Base-by-base conservation (phyloP, 2,888 invertebrate genomes). In the Thereva nobilitata region DNA sequence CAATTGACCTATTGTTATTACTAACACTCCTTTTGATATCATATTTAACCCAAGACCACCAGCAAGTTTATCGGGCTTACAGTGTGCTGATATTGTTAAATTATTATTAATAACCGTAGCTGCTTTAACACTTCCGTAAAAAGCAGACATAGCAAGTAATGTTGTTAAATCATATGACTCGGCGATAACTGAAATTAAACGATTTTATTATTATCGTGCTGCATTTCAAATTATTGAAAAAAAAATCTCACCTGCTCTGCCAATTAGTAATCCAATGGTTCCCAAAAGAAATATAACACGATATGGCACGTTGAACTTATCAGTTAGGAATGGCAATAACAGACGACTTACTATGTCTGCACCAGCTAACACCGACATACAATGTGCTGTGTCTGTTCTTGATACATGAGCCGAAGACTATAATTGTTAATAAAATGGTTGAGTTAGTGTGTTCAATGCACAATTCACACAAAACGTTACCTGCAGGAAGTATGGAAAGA, bases 101-200 rank as follows among this genome's bases (percentile, higher is more conserved):
- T 89, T 89, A 74, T 89, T 87, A 70, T 88, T 87, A 1, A 90
- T 86, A n/a, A 91, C 86, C 0, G 89, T 86, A 73, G 88, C 86
- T 57, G 91, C 89, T 71, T 91, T 85, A 35, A 88, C 84, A 73
- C 88, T 86, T n/a, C 90, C 90, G 72, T 86, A 87, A 0, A 90
- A 76, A 7, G 84, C 80, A 1, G 88, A 85, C 77, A 86, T 82
- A 0, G 79, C 71, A 4, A 88, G 79, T 42, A 90, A 76, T 5
- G 82, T 78, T 0, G 75, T 76, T 41, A 86, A 79, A 38, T 84
- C 81, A 0, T 83, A 83, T 73, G 87, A 87, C 72, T 85, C 84
- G 0, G 87, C 88, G 72, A 90, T 74, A 56, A 86, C 88, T 85
- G 56, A 5, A 71, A 67, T 23, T 35, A 10, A 34, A 41, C 2